Evolutionary conservation across 2,888 invertebrate genomes (phyloP), one percentile per base, ranked within the genome.

Genomic region (Apomyelois bistriatella): DNA sequence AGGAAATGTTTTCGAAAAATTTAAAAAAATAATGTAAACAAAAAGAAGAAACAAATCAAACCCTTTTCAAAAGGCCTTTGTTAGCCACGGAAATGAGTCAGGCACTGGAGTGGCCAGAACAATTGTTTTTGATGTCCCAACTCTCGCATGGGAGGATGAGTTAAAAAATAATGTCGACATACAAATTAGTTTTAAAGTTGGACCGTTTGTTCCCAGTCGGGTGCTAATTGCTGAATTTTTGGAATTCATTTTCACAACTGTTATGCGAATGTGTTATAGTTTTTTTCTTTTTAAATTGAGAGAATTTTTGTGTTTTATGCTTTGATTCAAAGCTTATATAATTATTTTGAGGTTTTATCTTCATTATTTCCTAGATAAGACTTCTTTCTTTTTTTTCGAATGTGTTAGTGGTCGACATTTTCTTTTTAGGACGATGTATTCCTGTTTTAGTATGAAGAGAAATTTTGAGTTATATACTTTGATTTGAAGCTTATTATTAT

Each of bases 51-150:
- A 53, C 59, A 54, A 59, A 59, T 59, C 59, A 59, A 56, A 59
- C 59, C 59, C 59, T 56, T 56, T 53, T 57, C 59, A 59, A 54
- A 59, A 51, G 56, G 47, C 42, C 43, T 57, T 55, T 55, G 53
- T 53, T 53, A 42, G 30, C 48, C 41, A 6, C 47, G 59, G 57
- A 57, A 59, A 59, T 57, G 55, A 57, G 52, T 46, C 32, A 3
- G 51, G 32, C 32, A n/a, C 58, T 52, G 36, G 41, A 36, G 51
- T 42, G 43, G 54, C 55, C 55, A 54, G 57, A 59, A 59, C 59
- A 59, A 59, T 58, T 56, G 56, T 53, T 52, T 50, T 16, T 41
- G 50, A 50, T 50, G 16, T 30, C 40, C 40, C 32, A 48, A 38
- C 38, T 38, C 50, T 16, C 32, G 12, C 41, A 50, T 15, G 17